Evolutionary conservation across 2,797 vertebrate species (phyloP), one percentile per base, ranked within the genome.

Genomic region (Gila robusta): DNA sequence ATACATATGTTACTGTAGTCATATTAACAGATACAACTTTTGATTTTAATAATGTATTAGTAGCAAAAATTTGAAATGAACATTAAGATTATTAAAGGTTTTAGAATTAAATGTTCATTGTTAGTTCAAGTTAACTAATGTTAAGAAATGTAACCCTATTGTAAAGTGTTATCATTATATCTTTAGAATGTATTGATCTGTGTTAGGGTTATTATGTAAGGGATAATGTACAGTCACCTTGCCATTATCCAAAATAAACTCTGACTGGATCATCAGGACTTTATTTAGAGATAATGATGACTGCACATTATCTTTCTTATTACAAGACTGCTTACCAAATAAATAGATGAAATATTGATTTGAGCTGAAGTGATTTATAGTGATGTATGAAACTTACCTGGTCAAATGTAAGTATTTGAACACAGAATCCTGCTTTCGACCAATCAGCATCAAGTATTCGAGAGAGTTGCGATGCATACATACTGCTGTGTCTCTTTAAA

Each of bases 221-320:
- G 26, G 44, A 32, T 19, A 32, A 74, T 21, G 16, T 21, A 52
- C 16, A 49, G 2, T 74, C 14, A 49, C n/a, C 26, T 32, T 17
- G 72, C 11, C 17, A 6, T 32, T 76, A 54, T 76, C 73, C 28
- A 32, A 74, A 74, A 74, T 49, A 49, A 49, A 73, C 71, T 73
- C 1, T 17, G 41, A 26, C 6, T 5, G 26, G 44, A 9, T 74
- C 17, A 52, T 12, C 26, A 12, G 28, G 59, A 26, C 59, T 28
- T 64, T 2, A 64, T 77, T 23, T 56, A 56, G 49, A 56, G 32
- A 56, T 77, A 35, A 76, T 77, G 28, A 37, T 76, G 32, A 37
- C 73, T 35, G 10, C 28, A 35, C 28, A 37, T 32, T 2, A 74
- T 35, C 32, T 19, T 23, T 37, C 11, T 12, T 16, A 16, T 37